Evolutionary conservation across 2,888 invertebrate species (phyloP).

Genomic region (Venusia cambrica): DNA sequence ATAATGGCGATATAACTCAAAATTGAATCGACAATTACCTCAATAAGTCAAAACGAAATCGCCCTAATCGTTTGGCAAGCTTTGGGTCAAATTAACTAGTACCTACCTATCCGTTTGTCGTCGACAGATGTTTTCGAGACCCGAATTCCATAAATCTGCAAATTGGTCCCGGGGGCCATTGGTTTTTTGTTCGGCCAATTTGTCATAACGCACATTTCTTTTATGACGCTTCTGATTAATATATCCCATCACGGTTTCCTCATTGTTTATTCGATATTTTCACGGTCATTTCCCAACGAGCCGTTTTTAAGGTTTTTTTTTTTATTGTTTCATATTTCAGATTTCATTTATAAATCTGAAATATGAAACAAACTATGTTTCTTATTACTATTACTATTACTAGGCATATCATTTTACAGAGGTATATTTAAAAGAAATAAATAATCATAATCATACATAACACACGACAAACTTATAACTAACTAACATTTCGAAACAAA

Average conservation of each 20-base stretch:
- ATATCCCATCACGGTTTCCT: conserved; percentile 43
- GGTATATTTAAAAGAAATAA: too few relatives aligned
- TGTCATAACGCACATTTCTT: conserved; percentile 66
- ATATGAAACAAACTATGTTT: too few relatives aligned
- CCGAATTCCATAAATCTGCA: conserved; percentile 53
- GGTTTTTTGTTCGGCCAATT: conserved; percentile 40
- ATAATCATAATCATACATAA: too few relatives aligned
- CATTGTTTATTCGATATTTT: conserved; percentile 22
- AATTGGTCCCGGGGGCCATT: conserved; percentile 44
- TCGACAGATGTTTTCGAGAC: conserved; percentile 57
- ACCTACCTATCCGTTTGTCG: conserved; percentile 40
- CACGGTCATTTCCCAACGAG: conserved; percentile 10
- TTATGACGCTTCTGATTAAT: conserved; percentile 71
- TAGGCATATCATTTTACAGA: too few relatives aligned
- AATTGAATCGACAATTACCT: conserved; percentile 22
- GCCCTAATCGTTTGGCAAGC: conserved; percentile 33
- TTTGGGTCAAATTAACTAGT: conserved; percentile 40
- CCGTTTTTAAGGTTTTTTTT: background rate
- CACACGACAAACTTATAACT: too few relatives aligned
- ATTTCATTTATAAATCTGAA: too few relatives aligned
- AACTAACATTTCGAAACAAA: too few relatives aligned
- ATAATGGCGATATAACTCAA: conserved; percentile 14
- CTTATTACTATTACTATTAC: too few relatives aligned
- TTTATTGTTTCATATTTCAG: too few relatives aligned
- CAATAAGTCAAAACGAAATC: conserved; percentile 28